These are phyloP conservation scores for Synanthedon formicaeformis DNA, from an alignment of 2,888 invertebrate species.

Conservation along the genomic window DNA sequence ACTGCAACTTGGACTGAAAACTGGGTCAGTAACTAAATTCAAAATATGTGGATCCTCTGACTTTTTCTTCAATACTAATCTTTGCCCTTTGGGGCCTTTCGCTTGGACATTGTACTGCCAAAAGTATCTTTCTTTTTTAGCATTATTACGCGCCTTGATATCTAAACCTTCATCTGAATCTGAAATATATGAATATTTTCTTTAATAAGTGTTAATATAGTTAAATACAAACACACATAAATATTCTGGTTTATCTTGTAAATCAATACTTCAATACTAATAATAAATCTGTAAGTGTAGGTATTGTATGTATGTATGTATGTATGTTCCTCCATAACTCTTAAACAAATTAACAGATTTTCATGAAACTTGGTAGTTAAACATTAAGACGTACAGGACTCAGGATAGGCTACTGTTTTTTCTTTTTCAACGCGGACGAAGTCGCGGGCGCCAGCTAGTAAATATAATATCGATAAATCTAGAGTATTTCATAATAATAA, in stretches of 20 bases:
- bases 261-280: too few relatives aligned
- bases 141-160: conserved; percentile 41
- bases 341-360: too few relatives aligned
- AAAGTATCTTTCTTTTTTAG: conserved; percentile 88
- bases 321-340: too few relatives aligned
- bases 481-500: not conserved
- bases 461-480: conserved; percentile 2
- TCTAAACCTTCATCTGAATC: conserved; percentile 75
- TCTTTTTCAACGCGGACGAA: too few relatives aligned
- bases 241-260: not conserved
- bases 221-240: conserved; percentile 3
- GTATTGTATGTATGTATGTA: too few relatives aligned
- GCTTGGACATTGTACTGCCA: conserved; percentile 99
- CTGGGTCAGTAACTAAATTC: conserved; percentile 93
- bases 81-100: conserved; percentile 96
- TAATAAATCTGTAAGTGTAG: too few relatives aligned
- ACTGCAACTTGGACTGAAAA: conserved; percentile 93
- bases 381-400: too few relatives aligned
- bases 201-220: conserved; percentile 1
- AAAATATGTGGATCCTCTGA: conserved; percentile 92
- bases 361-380: too few relatives aligned
- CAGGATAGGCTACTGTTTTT: too few relatives aligned
- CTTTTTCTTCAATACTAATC: conserved; percentile 85
- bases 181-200: conserved; percentile 21
- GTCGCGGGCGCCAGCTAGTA: too few relatives aligned